Percentiles rank a stretch among this genome's conserved stretches.
Conservation (phyloP, 2,113 vertebrate species). For the Macrotus californicus region DNA sequence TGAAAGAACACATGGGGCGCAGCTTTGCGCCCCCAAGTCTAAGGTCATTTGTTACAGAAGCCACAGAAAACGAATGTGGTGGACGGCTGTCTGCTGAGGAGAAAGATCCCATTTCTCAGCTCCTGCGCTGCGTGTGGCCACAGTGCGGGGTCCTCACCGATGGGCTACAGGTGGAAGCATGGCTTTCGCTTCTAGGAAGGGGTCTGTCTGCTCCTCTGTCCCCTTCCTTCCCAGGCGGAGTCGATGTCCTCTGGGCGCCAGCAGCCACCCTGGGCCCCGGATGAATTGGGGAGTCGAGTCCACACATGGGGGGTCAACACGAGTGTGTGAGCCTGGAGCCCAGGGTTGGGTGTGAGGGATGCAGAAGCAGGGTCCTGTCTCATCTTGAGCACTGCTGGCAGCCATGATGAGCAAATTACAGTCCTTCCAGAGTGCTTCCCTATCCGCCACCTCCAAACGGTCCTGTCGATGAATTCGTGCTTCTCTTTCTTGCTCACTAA, state of each 20-base stretch:
- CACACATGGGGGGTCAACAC: too few species aligned
- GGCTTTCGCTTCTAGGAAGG: accelerated
- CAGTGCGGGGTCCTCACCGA: background rate
- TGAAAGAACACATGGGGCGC: accelerated
- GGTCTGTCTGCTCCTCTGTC: accelerated
- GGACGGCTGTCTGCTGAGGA: accelerated
- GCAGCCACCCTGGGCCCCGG: background rate
- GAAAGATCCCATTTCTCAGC: accelerated
- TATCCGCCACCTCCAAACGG: background rate
- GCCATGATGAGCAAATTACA: background rate
- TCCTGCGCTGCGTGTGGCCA: accelerated
- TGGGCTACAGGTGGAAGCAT: accelerated
- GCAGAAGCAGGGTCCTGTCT: background rate
- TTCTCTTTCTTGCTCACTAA: background rate
- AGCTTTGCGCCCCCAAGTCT: background rate
- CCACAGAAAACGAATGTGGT: accelerated
- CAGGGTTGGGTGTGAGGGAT: too few species aligned
- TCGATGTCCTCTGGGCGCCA: accelerated
- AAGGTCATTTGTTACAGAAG: too few species aligned
- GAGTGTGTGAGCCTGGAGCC: too few species aligned
- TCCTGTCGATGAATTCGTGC: accelerated
- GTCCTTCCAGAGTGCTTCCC: accelerated
- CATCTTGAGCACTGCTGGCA: background rate
- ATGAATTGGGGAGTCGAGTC: too few species aligned
- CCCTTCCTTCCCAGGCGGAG: background rate